Percentiles rank a stretch among this genome's conserved stretches.
These are phyloP conservation scores for Calidris pugnax DNA, from an alignment of 2,113 vertebrate species.

Conservation along the genomic window DNA sequence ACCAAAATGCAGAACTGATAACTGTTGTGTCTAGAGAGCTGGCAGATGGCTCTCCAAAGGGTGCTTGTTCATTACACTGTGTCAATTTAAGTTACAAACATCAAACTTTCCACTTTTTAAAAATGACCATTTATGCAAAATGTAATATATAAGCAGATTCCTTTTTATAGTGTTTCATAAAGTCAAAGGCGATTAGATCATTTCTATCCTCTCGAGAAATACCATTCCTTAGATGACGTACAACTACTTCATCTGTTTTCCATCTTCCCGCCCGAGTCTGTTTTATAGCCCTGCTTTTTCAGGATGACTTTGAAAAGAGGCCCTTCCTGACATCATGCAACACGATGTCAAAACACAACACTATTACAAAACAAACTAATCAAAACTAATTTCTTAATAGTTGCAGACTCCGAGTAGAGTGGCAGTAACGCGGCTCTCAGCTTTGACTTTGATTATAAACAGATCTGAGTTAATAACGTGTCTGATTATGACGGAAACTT, in stretches of 20 bases:
- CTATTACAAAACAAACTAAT: constrained; percentile 58
- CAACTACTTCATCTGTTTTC: constrained; percentile 71
- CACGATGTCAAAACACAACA: constrained; percentile 66
- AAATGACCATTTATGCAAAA: constrained; percentile 44
- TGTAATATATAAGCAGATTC: constrained; percentile 32
- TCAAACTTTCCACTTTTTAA: constrained; percentile 30
- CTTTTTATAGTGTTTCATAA: constrained; percentile 44
- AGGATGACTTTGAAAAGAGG: constrained; percentile 70
- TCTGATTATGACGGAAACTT: constrained; percentile 2
- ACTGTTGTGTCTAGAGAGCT: neutral
- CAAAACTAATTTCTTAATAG: constrained; percentile 56
- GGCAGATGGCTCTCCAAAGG: neutral
- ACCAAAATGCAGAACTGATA: neutral
- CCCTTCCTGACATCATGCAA: constrained; percentile 67
- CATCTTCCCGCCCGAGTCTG: constrained; percentile 68
- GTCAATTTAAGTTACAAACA: constrained; percentile 28
- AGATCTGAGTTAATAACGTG: constrained; percentile 40
- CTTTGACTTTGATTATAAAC: constrained; percentile 46
- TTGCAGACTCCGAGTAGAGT: neutral
- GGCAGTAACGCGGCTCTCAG: neutral
- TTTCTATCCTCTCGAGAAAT: constrained; percentile 49
- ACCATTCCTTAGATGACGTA: constrained; percentile 51
- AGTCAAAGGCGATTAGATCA: constrained; percentile 57
- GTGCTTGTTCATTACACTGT: neutral
- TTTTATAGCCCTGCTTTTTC: constrained; percentile 76